These are phyloP conservation scores for Busseola fusca DNA, from an alignment of 2,888 invertebrate species.

Conservation along the genomic window DNA sequence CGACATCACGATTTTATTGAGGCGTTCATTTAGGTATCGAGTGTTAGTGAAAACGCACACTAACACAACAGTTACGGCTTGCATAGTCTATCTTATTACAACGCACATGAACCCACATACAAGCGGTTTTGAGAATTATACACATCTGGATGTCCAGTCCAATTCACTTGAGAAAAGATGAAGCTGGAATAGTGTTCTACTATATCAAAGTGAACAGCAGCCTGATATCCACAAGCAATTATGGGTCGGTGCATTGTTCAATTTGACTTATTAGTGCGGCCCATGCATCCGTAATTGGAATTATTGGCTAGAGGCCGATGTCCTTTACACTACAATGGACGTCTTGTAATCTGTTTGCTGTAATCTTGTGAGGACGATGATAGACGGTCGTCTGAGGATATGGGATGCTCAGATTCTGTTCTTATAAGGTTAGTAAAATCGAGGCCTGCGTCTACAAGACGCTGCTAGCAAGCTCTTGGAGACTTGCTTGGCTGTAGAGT, in stretches of 20 bases:
- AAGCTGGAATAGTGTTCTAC: constrained; percentile 7
- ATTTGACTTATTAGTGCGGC: constrained; percentile 83
- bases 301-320: constrained; percentile 71
- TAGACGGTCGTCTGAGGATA: constrained; percentile 19
- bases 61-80: neutral
- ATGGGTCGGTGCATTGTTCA: constrained; percentile 80
- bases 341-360: constrained; percentile 64
- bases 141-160: neutral
- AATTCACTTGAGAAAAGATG: constrained; percentile 36
- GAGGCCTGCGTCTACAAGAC: neutral
- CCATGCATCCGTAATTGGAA: constrained; percentile 77
- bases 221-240: constrained; percentile 75
- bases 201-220: constrained; percentile 47
- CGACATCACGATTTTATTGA: neutral
- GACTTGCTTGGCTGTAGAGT: neutral
- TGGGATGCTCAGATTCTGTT: neutral
- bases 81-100: neutral
- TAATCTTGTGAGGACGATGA: constrained; percentile 63
- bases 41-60: no score
- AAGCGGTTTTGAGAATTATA: neutral
- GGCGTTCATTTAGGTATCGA: neutral
- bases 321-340: constrained; percentile 59
- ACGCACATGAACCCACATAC: neutral
- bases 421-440: neutral
- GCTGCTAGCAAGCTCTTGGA: neutral